Conservation (phyloP, 92 coral and sea anemone genomes). For the Hydrozoanthus gracilis region DNA sequence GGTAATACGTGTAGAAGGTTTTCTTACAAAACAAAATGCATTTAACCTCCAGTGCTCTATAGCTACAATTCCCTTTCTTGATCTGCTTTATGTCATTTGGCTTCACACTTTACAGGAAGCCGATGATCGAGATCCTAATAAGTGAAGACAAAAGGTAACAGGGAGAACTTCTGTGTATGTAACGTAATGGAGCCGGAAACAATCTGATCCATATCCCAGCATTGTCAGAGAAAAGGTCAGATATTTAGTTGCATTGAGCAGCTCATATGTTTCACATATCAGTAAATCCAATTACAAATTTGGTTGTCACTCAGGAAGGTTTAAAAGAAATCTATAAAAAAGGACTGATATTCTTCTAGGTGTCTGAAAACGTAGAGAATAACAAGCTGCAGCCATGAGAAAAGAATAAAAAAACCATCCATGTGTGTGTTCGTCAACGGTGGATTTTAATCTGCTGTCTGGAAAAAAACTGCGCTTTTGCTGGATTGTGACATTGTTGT, state of each 20-base stretch:
- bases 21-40: background rate
- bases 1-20: background rate
- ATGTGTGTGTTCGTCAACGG: background rate
- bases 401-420: background rate
- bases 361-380: background rate
- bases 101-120: conserved; percentile 16
- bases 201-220: background rate
- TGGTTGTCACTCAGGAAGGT: conserved; percentile 20
- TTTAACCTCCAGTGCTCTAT: background rate
- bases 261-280: conserved; percentile 15
- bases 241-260: background rate
- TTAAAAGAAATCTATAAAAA: background rate
- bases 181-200: conserved; percentile 49
- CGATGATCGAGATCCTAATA: conserved; percentile 32
- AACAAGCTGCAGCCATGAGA: background rate
- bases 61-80: background rate
- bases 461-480: background rate
- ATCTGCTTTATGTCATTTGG: conserved; percentile 18
- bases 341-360: background rate
- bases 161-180: background rate
- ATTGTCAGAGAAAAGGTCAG: conserved; percentile 17
- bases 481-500: conserved; percentile 28
- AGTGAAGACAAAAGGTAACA: conserved; percentile 12
- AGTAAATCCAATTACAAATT: conserved; percentile 30
- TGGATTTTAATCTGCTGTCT: background rate